phyloP scores from a whole-genome alignment of 1,140 invertebrate species.

The Drosophila eugracilis region DNA sequence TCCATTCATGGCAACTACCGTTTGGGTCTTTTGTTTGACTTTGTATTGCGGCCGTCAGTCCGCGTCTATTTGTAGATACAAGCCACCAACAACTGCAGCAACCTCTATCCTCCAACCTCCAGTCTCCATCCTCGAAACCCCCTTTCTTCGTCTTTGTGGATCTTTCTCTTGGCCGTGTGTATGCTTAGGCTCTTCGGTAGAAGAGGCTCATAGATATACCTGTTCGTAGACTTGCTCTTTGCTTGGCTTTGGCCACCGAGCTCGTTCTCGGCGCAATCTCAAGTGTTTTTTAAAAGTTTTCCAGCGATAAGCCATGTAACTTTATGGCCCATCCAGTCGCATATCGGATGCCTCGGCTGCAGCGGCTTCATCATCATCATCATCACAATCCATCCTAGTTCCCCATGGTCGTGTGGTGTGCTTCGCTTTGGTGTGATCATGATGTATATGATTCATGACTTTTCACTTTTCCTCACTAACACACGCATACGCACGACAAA shows the following conservation, averaged over 20 bases:
- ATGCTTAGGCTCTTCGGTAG: conserved; percentile 29
- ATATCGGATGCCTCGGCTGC: conserved; percentile 35
- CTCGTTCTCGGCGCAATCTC: conserved; percentile 69
- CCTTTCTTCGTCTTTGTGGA: conserved; percentile 4
- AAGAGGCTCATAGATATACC: conserved; percentile 19
- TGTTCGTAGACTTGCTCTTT: conserved; percentile 38
- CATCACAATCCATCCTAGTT: conserved; percentile 47
- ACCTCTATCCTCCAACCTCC: conserved; percentile 10
- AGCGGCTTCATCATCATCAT: conserved; percentile 23
- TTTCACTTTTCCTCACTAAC: conserved; percentile 70
- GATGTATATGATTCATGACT: conserved; percentile 80
- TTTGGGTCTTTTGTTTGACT: conserved; percentile 80
- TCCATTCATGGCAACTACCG: conserved; percentile 80
- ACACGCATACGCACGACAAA: conserved; percentile 20
- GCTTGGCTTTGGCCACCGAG: conserved; percentile 34
- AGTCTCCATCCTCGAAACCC: conserved; percentile 18
- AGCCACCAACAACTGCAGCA: conserved; percentile 63
- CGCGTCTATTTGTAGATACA: conserved; percentile 80
- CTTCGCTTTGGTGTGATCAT: conserved; percentile 61
- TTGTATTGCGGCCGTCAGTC: conserved; percentile 76
- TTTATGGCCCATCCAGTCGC: conserved; percentile 72
- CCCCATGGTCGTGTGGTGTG: conserved; percentile 57
- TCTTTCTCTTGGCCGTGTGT: conserved; percentile 16
- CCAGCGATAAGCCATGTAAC: conserved; percentile 79
- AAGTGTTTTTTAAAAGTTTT: conserved; percentile 82